Conservation (phyloP, 2,797 vertebrate species). For the Gambusia yucatana region DNA sequence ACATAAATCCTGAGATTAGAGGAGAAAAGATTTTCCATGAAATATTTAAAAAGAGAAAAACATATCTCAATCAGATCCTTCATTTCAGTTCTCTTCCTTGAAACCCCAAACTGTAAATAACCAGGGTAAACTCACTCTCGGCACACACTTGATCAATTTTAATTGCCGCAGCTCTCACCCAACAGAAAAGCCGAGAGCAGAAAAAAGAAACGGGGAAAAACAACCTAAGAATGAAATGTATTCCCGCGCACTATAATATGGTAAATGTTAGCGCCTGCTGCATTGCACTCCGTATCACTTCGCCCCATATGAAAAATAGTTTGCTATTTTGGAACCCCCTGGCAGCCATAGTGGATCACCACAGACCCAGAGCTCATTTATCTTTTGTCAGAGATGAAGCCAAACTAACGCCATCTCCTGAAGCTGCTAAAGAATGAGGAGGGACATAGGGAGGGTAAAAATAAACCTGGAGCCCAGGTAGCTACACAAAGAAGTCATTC, state of each 20-base stretch:
- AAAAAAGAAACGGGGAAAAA: constrained; percentile 68
- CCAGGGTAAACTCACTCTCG: constrained; percentile 22
- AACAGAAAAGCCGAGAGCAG: constrained; percentile 77
- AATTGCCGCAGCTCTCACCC: constrained; percentile 61
- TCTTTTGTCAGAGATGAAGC: constrained; percentile 99
- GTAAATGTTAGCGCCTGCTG: constrained; percentile 94
- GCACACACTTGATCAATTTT: constrained; percentile 55
- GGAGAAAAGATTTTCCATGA: constrained; percentile 41
- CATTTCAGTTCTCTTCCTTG: constrained; percentile 22
- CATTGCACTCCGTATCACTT: constrained; percentile 95
- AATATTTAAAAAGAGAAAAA: constrained; percentile 42
- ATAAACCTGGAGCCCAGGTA: constrained; percentile 89
- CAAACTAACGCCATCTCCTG: constrained; percentile 96
- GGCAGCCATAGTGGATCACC: constrained; percentile 97
- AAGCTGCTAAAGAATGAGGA: constrained; percentile 96
- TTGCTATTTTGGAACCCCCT: constrained; percentile 99
- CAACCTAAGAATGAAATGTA: constrained; percentile 85
- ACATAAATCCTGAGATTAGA: constrained; percentile 52
- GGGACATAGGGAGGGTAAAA: constrained; percentile 93
- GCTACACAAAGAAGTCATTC: constrained; percentile 86
- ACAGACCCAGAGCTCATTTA: constrained; percentile 99
- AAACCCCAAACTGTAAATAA: constrained; percentile 26
- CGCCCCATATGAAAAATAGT: constrained; percentile 99
- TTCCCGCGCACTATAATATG: constrained; percentile 86
- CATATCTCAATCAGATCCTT: constrained; percentile 34